Evolutionary conservation across 2,113 vertebrate species (phyloP).

Genomic region (Macrotus californicus): DNA sequence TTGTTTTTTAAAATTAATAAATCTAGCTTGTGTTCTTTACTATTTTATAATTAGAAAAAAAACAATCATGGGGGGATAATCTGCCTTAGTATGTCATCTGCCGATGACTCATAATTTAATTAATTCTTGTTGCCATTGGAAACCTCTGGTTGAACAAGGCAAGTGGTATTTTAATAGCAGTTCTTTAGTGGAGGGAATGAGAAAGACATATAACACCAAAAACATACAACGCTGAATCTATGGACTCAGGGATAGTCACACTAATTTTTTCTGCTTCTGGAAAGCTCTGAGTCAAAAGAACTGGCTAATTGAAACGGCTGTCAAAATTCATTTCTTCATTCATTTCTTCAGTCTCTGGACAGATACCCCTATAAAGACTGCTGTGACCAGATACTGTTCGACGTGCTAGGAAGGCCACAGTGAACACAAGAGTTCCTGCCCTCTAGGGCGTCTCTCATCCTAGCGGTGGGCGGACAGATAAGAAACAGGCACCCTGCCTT

Average conservation of each 20-base stretch:
- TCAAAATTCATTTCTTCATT: background rate
- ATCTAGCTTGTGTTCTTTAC: constrained; percentile 42
- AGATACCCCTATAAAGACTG: background rate
- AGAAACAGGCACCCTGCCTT: background rate
- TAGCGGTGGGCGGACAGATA: background rate
- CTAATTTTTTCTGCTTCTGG: constrained; percentile 30
- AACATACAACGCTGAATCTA: background rate
- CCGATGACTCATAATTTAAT: constrained; percentile 73
- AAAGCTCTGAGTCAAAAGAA: constrained; percentile 25
- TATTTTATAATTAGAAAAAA: constrained; percentile 65
- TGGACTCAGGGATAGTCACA: background rate
- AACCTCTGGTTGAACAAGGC: constrained; percentile 68
- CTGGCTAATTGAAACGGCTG: background rate
- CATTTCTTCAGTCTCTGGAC: background rate
- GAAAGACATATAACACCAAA: background rate
- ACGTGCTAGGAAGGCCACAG: background rate
- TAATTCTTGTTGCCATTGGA: constrained; percentile 75
- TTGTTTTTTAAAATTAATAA: constrained; percentile 47
- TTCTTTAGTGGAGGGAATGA: constrained; percentile 40
- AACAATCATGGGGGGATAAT: constrained; percentile 36
- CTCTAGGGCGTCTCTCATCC: background rate
- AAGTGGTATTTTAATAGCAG: constrained; percentile 67
- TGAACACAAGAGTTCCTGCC: background rate
- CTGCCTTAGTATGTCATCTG: constrained; percentile 63
- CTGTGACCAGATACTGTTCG: background rate